A percentile compares a stretch with the other conserved stretches of the same genome.
Conservation (phyloP, 2,888 invertebrate species). For the Pherbina coryleti region DNA sequence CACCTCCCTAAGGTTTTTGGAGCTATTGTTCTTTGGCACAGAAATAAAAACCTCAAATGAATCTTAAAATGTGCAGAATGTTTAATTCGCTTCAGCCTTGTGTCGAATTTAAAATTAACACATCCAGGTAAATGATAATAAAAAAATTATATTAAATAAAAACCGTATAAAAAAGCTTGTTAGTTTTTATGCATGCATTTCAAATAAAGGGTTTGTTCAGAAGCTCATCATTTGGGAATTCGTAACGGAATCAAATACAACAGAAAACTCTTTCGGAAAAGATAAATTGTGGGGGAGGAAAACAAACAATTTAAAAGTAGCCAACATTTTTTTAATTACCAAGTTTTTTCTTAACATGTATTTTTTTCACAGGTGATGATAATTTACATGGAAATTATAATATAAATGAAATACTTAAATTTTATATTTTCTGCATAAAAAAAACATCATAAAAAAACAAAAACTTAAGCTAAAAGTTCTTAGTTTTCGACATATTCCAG, state of each 20-base stretch:
- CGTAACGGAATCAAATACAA: not conserved
- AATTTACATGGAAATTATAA: too few species aligned
- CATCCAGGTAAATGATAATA: constrained; percentile 6
- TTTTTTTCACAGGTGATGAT: too few species aligned
- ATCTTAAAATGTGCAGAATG: constrained; percentile 25
- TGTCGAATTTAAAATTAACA: constrained; percentile 15
- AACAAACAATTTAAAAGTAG: not conserved
- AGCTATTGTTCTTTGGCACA: constrained; percentile 13
- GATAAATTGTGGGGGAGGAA: not conserved
- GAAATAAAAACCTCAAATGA: constrained; percentile 7
- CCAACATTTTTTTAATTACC: not conserved
- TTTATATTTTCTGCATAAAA: too few species aligned
- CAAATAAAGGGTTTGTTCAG: not conserved
- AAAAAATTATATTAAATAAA: not conserved
- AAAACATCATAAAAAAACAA: too few species aligned
- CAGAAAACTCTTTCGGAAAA: not conserved
- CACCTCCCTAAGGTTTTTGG: not conserved
- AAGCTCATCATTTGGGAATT: constrained; percentile 4
- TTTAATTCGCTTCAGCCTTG: constrained; percentile 1
- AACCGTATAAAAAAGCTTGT: not conserved
- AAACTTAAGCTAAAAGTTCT: too few species aligned
- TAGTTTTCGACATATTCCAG: too few species aligned
- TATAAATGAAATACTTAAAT: too few species aligned
- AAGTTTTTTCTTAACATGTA: not conserved
- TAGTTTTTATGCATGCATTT: not conserved